These are phyloP conservation scores for Mythimna pallens DNA, from an alignment of 2,888 invertebrate species.

Conservation along the genomic window DNA sequence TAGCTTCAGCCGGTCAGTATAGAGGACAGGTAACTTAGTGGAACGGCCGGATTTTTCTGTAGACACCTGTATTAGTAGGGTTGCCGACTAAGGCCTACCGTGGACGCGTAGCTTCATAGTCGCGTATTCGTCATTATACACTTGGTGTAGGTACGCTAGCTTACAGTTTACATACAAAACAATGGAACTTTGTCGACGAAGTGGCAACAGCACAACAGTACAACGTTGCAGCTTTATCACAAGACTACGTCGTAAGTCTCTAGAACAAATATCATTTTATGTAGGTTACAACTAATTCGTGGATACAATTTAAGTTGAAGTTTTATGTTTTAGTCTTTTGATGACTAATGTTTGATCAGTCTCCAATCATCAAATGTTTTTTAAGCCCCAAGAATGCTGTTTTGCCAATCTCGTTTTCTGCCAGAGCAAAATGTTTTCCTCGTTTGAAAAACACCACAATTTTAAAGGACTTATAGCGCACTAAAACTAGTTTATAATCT, in stretches of 20 bases:
- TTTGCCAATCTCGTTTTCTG: constrained; percentile 6
- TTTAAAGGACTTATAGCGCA: neutral
- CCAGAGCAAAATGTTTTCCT: constrained; percentile 38
- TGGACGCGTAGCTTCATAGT: too few relatives aligned
- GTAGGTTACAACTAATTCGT: neutral
- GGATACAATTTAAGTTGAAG: neutral
- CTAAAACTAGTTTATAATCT: constrained; percentile 44
- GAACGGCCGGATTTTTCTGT: constrained; percentile 70
- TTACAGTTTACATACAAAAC: too few relatives aligned
- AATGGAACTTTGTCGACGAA: too few relatives aligned
- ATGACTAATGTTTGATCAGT: neutral
- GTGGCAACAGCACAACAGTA: too few relatives aligned
- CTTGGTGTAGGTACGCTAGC: too few relatives aligned
- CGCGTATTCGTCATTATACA: too few relatives aligned
- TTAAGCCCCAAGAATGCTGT: neutral
- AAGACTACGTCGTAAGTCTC: neutral
- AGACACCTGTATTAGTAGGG: constrained; percentile 67
- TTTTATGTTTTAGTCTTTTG: neutral
- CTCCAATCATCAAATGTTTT: neutral
- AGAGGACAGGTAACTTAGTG: constrained; percentile 66
- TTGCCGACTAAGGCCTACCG: constrained; percentile 26
- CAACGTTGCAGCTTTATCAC: too few relatives aligned
- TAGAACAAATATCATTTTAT: neutral
- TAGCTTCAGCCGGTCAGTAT: constrained; percentile 41
- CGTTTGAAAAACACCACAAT: constrained; percentile 9